Evolutionary conservation across 2,888 invertebrate species (phyloP), one percentile per base, ranked within the genome.

Genomic region (Leptopterna dolabrata): DNA sequence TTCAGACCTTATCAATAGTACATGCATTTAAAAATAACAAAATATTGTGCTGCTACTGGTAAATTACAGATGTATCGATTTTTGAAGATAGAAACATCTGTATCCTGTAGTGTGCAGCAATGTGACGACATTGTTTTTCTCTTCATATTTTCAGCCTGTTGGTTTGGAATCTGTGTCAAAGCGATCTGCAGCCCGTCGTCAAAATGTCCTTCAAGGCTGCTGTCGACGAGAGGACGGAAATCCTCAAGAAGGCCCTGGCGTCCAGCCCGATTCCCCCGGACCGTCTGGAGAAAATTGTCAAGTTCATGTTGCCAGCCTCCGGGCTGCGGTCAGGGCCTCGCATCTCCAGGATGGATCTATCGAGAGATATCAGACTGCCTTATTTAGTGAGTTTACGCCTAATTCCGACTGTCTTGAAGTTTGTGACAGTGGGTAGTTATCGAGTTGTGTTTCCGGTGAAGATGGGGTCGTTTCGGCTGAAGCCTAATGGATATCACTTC

Each of bases 151-250:
- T 0, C 89, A 92, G 92, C 47, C 91, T 94, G 71, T 92, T 93
- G 88, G 90, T 93, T 51, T 94, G 94, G 94, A 92, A 94, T 90
- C 91, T 94, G 88, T 91, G 91, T 84, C 91, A 91, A 76, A 93
- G 93, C 89, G 93, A 93, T 90, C 92, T 93, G 89, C 91, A 91
- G 89, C 94, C 94, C 0, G 90, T 91, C 36, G 91, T 92, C 90
- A 92, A 92, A 3, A 90, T 93, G 87, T 92, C 89, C 11, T 87
- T 89, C 55, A 81, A 87, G 19, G 73, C 76, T 14, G 63, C 84
- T 6, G 19, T 19, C 4, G 47, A 81, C 13, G 27, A 30, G 27
- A 27, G 51, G 11, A 55, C 43, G 9, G 71, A 19, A 13, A 9
- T 55, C 19, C 27, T 85, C 7, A 36, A 85, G 19, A 80, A 87